A percentile compares a stretch with the other conserved stretches of the same genome.
phyloP scores from a whole-genome alignment of 2,797 vertebrate genomes.

The Phataginus tetradactyla region DNA sequence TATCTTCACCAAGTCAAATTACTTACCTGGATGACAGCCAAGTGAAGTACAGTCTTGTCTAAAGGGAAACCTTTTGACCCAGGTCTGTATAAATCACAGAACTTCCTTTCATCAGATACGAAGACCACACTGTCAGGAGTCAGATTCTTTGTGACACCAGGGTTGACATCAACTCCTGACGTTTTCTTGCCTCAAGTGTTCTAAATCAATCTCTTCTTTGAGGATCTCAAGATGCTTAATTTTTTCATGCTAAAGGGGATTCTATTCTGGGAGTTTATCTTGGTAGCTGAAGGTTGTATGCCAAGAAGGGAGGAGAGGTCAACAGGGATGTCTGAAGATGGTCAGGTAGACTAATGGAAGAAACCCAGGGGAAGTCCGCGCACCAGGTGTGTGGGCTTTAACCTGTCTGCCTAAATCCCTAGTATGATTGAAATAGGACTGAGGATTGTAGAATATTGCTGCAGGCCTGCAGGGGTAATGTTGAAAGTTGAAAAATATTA shows the following conservation, averaged over 20 bases:
- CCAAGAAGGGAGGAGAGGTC: neutral
- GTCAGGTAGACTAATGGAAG: neutral
- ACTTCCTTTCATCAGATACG: neutral
- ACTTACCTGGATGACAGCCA: neutral
- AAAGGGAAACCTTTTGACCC: neutral
- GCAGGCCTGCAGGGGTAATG: neutral
- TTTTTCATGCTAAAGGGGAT: neutral
- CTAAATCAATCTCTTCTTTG: neutral
- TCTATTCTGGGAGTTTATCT: neutral
- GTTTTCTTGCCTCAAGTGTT: neutral
- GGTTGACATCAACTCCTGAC: neutral
- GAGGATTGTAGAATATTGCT: neutral
- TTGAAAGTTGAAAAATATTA: neutral
- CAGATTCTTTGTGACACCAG: neutral
- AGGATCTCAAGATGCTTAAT: too few relatives aligned
- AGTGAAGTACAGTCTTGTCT: neutral
- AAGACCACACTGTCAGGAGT: neutral
- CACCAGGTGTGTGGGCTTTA: neutral
- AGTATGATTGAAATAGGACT: neutral
- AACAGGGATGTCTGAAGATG: neutral
- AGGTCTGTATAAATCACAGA: neutral
- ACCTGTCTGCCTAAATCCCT: neutral
- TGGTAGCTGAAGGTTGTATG: neutral
- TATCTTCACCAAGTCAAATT: neutral
- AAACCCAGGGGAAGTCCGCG: neutral